Base-by-base conservation (phyloP, 1,140 invertebrate species). In the Pseudomyrmex pallidus region DNA sequence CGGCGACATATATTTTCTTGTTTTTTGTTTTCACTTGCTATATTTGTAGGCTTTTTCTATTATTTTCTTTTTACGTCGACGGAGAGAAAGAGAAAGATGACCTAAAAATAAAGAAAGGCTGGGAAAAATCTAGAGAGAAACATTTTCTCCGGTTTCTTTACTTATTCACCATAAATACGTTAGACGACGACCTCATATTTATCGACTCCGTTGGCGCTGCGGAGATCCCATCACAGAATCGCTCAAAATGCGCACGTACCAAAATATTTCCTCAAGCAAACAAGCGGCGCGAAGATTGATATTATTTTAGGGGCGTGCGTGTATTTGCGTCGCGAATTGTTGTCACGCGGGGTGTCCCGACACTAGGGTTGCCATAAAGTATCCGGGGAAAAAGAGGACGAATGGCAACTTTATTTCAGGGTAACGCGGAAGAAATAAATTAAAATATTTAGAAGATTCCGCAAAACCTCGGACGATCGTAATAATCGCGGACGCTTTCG, bases 81-180 rank as follows among this genome's bases (percentile, higher is more conserved):
- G 5, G 35, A 35, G 35, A 35, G 35, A 35, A 0, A 35, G 5
- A 50, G 63, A 17, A 13, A 13, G 20, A 52, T 13, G 13, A 68
- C 68, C 74, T 78, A 78, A 78, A 78, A 78, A 78, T 78, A 78
- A 68, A 20, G 25, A 68, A 68, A 35, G 35, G 35, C 35, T 5
- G 10, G 25, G 52, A 22, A 61, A 17, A 50, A 50, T 46, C 48
- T 25, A 35, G 13, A 25, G 50, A 73, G 44, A 62, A 73, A 25
- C 48, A 9, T 82, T 50, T 50, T 82, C 68, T 46, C 35, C 48
- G 44, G 44, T 50, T 59, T 22, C 68, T 74, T 48, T 68, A 72
- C 59, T 82, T 74, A 68, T 82, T 73, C 44, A 82, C 70, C 78
- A 74, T 82, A 82, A 82, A 82, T 74, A 82, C 68, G 48, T 82